A percentile compares a stretch with the other conserved stretches of the same genome.
phyloP scores from a whole-genome alignment of 2,888 invertebrate genomes.

The Acrobasis repandana region DNA sequence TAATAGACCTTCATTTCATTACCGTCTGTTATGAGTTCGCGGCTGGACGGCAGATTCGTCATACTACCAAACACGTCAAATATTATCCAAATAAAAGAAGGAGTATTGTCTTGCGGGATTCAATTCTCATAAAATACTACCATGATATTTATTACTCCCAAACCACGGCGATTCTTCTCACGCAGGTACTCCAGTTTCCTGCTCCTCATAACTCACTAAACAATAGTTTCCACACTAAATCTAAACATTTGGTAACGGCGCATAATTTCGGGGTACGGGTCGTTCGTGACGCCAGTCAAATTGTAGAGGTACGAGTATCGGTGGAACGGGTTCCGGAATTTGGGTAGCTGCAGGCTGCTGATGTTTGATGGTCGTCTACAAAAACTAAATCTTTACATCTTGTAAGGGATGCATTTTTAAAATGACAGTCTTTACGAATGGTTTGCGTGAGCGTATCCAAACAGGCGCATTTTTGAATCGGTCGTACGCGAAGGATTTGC shows the following conservation, averaged over 20 bases:
- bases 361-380: neutral
- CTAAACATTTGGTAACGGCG: neutral
- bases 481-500: too few relatives aligned
- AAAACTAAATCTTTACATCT: neutral
- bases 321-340: slow-evolving; percentile 12
- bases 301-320: neutral
- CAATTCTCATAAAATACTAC: too few relatives aligned
- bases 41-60: too few relatives aligned
- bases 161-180: neutral
- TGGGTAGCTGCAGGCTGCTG: neutral
- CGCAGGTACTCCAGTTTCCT: neutral
- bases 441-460: too few relatives aligned
- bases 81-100: too few relatives aligned
- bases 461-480: too few relatives aligned
- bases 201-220: slow-evolving; percentile 3
- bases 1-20: too few relatives aligned
- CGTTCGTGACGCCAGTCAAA: neutral
- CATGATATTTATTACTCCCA: neutral
- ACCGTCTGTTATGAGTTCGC: too few relatives aligned
- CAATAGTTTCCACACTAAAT: slow-evolving; percentile 10
- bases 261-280: slow-evolving; percentile 13
- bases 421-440: too few relatives aligned
- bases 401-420: too few relatives aligned
- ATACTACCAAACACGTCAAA: too few relatives aligned
- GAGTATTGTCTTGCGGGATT: too few relatives aligned